Conservation (phyloP, 2,888 invertebrate genomes). For the Nomada ferruginata region DNA sequence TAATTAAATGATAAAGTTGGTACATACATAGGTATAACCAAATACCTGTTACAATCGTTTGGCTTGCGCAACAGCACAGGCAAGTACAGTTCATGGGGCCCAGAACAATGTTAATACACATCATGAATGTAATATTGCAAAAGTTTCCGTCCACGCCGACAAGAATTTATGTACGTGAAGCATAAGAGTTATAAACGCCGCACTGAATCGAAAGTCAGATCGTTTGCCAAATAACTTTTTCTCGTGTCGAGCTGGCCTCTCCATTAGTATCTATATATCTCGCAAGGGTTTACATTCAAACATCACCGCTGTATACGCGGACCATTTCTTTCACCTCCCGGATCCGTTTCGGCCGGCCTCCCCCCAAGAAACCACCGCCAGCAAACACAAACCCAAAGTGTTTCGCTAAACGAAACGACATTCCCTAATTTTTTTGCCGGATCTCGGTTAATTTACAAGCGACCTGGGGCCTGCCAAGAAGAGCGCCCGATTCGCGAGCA, state of each 20-base stretch:
- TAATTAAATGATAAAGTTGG: too few relatives aligned
- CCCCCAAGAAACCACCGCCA: background rate
- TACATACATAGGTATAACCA: too few relatives aligned
- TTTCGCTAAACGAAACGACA: background rate
- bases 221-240: background rate
- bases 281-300: background rate
- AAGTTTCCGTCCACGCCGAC: too few relatives aligned
- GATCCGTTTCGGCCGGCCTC: background rate
- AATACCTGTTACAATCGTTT: too few relatives aligned
- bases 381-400: background rate
- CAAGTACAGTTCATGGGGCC: too few relatives aligned
- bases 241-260: background rate
- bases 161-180: background rate
- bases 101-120: too few relatives aligned
- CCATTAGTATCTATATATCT: background rate
- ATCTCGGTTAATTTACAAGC: constrained; percentile 26
- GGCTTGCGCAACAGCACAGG: too few relatives aligned
- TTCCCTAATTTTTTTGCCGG: background rate
- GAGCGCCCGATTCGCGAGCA: constrained; percentile 32
- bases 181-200: background rate
- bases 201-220: constrained; percentile 3
- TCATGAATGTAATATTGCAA: too few relatives aligned
- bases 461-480: constrained; percentile 34
- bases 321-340: background rate
- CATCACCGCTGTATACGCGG: too few relatives aligned